phyloP scores from a whole-genome alignment of 1,140 invertebrate species.

The Drosophila mojavensis region DNA sequence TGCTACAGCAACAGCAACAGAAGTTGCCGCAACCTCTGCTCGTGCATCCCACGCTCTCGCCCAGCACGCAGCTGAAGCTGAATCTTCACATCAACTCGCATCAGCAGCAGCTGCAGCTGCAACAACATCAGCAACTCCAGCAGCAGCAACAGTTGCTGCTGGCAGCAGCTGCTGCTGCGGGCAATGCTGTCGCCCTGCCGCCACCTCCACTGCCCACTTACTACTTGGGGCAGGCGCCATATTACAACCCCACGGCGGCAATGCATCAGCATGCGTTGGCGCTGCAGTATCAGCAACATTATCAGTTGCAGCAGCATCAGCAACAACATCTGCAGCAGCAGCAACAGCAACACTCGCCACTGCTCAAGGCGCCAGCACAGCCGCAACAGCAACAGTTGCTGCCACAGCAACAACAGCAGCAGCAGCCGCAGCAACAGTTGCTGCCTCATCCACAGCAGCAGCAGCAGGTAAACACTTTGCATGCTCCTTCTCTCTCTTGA shows the following conservation, averaged over 20 bases:
- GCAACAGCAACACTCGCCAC: conserved; percentile 45
- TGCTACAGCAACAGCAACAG: conserved; percentile 37
- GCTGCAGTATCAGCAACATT: conserved; percentile 54
- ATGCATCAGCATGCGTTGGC: conserved; percentile 66
- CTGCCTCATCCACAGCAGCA: conserved; percentile 19
- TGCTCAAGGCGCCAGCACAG: conserved; percentile 14
- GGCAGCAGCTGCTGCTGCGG: conserved; percentile 24
- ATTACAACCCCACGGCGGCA: conserved; percentile 66
- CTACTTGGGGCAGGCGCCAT: conserved; percentile 64
- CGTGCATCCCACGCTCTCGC: conserved; percentile 72
- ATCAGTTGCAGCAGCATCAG: conserved; percentile 51
- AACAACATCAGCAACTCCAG: conserved; percentile 65
- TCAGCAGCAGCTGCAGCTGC: conserved; percentile 73
- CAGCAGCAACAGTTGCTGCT: conserved; percentile 62
- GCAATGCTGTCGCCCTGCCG: conserved; percentile 46
- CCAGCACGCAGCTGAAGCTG: conserved; percentile 76
- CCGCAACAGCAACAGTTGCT: background rate
- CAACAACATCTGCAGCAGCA: conserved; percentile 14
- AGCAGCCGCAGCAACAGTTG: conserved; percentile 14
- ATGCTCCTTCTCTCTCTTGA: background rate
- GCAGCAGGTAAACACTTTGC: conserved; percentile 7
- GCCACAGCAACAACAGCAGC: conserved; percentile 19
- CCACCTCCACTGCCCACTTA: conserved; percentile 62
- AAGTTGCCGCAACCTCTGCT: conserved; percentile 39
- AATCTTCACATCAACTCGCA: conserved; percentile 80